phyloP scores from a whole-genome alignment of 2,113 vertebrate species.

The Oryzias woworae region DNA sequence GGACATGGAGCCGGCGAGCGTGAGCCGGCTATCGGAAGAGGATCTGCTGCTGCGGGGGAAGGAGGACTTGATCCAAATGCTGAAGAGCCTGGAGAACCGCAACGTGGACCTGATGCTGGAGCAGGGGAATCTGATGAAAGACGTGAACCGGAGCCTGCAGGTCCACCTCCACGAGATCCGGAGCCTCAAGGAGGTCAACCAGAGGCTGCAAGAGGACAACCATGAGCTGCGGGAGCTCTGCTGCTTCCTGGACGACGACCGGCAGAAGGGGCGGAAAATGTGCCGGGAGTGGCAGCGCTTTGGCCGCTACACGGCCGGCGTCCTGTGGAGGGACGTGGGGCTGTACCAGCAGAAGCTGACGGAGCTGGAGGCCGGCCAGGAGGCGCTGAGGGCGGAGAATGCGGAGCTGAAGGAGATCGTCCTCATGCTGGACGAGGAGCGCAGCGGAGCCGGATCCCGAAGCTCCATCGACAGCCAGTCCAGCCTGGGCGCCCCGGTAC shows the following conservation, averaged over 20 bases:
- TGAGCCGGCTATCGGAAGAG: slow-evolving; percentile 88
- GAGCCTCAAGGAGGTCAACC: slow-evolving; percentile 93
- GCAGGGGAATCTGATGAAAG: slow-evolving; percentile 94
- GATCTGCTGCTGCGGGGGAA: slow-evolving; percentile 89
- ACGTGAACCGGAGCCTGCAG: slow-evolving; percentile 93
- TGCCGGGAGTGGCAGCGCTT: slow-evolving; percentile 96
- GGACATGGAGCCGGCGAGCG: slow-evolving; percentile 60
- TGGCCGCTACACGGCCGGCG: slow-evolving; percentile 88
- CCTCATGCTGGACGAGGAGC: slow-evolving; percentile 92
- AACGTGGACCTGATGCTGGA: slow-evolving; percentile 94
- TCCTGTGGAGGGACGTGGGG: slow-evolving; percentile 93
- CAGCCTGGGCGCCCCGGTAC: slow-evolving; percentile 81
- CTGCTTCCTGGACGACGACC: slow-evolving; percentile 94
- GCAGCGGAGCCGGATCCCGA: slow-evolving; percentile 85
- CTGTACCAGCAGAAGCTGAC: slow-evolving; percentile 87
- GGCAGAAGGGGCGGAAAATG: slow-evolving; percentile 93
- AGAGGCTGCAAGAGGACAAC: slow-evolving; percentile 96
- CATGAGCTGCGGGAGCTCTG: slow-evolving; percentile 95
- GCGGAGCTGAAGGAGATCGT: slow-evolving; percentile 93
- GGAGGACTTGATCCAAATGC: slow-evolving; percentile 86
- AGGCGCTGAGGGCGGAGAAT: slow-evolving; percentile 86
- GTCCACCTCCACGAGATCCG: slow-evolving; percentile 95
- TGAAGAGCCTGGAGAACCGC: slow-evolving; percentile 83
- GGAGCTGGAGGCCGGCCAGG: slow-evolving; percentile 91
- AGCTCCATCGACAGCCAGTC: slow-evolving; percentile 97